Conservation (phyloP, 2,113 vertebrate species). For the Bos javanicus region DNA sequence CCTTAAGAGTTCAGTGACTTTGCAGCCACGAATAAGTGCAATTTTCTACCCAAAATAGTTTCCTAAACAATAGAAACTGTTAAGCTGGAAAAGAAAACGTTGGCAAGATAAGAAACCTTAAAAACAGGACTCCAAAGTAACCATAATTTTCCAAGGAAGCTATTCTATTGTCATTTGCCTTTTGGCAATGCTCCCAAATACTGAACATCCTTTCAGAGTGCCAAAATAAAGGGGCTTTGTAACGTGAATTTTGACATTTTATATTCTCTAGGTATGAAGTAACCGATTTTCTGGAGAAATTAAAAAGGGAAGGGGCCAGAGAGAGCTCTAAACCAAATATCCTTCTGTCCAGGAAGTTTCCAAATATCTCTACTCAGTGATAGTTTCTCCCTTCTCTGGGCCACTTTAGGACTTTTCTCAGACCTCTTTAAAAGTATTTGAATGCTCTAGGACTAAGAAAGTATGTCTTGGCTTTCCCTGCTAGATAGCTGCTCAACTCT, state of each 20-base stretch:
- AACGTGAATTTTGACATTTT: neutral
- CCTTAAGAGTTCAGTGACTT: neutral
- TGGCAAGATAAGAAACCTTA: neutral
- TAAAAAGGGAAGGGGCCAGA: neutral
- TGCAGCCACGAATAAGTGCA: neutral
- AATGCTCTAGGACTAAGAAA: neutral
- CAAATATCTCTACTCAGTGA: neutral
- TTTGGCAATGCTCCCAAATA: neutral
- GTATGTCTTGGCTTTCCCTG: neutral
- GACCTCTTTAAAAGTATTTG: neutral
- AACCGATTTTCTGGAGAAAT: neutral
- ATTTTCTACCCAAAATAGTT: constrained; percentile 11
- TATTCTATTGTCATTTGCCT: neutral
- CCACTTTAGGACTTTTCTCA: neutral
- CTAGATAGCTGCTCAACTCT: neutral
- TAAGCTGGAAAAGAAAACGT: neutral
- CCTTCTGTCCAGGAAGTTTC: neutral
- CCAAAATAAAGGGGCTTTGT: neutral
- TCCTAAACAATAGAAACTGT: constrained; percentile 32
- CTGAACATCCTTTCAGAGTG: neutral
- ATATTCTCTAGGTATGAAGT: neutral
- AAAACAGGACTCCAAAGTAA: neutral
- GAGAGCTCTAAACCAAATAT: neutral
- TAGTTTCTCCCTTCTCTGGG: neutral
- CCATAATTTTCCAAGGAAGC: neutral